Evolutionary conservation across 1,140 invertebrate species (phyloP), one percentile per base, ranked within the genome.

Genomic region (Tyrophagus putrescentiae): DNA sequence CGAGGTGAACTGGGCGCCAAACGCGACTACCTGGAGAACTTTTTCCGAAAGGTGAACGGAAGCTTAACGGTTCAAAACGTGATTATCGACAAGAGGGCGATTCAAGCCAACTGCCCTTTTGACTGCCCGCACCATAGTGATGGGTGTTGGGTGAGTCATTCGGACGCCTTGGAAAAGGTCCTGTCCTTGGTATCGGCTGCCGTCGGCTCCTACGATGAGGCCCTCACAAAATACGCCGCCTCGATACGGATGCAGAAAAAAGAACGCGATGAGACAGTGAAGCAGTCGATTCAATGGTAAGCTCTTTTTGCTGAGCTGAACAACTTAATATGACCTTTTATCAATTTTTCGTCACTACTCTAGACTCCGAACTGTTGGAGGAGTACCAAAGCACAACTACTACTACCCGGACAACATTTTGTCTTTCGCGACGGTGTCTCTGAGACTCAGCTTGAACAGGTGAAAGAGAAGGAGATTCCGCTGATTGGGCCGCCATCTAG

Each of bases 21-120:
- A 75, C 63, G 67, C 18, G 61, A 77, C 0, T 79, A 79, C 0
- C 68, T 77, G 21, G 65, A 70, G 0, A 92, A 92, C 68, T 82
- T 93, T 62, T 69, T 90, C 16, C 69, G 87, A 0, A 93, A 94
- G 75, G 78, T 93, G 0, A 84, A 85, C 69, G 80, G 85, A 0
- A 92, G 92, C 70, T 66, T 92, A 32, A 85, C 87, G 71, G 86
- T 86, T 0, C 73, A 80, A 0, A 93, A 92, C 74, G 44, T 48
- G 7, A 84, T 88, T 68, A 72, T 68, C 16, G 65, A 87, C 13
- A 28, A 53, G 32, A 50, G 34, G 57, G 36, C 7, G n/a, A 50
- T 23, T 21, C 48, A n/a, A n/a, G 13, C 23, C 77, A 1, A 71
- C 74, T 0, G 1, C n/a, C 48, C 3, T 54, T 25, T 32, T 36